Evolutionary conservation across 2,888 invertebrate species (phyloP).

Genomic region (Trichogramma dendrolimi): DNA sequence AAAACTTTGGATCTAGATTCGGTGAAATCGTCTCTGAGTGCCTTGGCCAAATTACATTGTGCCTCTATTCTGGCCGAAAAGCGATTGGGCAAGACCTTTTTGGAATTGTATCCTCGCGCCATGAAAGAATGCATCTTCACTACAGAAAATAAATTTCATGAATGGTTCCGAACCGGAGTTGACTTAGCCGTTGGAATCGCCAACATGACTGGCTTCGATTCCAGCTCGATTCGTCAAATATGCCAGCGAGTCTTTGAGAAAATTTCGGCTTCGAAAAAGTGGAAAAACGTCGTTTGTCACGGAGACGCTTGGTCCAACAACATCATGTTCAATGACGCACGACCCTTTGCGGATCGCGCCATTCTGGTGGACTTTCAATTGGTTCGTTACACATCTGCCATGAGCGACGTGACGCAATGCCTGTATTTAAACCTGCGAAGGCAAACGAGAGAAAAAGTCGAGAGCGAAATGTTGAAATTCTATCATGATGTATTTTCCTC

Average conservation of each 20-base stretch:
- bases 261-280: slow-evolving; percentile 20
- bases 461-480: slow-evolving; percentile 57
- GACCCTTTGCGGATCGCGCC: slow-evolving; percentile 57
- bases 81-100: slow-evolving; percentile 16
- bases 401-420: slow-evolving; percentile 28
- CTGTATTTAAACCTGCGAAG: slow-evolving; percentile 27
- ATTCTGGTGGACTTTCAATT: slow-evolving; percentile 69
- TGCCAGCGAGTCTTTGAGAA: slow-evolving; percentile 12
- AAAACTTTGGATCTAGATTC: slow-evolving; percentile 32
- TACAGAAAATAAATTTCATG: not conserved
- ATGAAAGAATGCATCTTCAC: not conserved
- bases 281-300: slow-evolving; percentile 56
- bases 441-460: slow-evolving; percentile 47
- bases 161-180: slow-evolving; percentile 23
- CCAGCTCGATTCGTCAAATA: slow-evolving; percentile 17
- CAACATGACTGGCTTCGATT: not conserved
- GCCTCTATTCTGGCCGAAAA: slow-evolving; percentile 38
- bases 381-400: slow-evolving; percentile 53
- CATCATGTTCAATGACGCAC: slow-evolving; percentile 55
- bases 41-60: slow-evolving; percentile 41
- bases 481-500: slow-evolving; percentile 30
- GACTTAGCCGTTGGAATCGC: slow-evolving; percentile 12
- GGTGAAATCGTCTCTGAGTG: slow-evolving; percentile 35
- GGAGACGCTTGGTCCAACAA: slow-evolving; percentile 66
- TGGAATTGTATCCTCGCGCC: not conserved